Evolutionary conservation across 2,888 invertebrate species (phyloP).

Genomic region (Cantharis lateralis): DNA sequence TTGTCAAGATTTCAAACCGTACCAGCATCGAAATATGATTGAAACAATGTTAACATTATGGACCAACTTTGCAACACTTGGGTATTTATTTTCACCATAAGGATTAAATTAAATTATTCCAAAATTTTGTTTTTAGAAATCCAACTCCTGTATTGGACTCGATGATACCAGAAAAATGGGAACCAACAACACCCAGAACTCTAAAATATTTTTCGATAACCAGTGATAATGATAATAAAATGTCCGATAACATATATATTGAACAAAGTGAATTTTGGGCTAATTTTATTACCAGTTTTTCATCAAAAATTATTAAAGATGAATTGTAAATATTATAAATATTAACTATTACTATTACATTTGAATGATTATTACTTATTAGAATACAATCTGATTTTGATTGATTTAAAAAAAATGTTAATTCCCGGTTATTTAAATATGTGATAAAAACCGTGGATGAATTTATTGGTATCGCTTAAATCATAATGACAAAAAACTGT

Average conservation of each 20-base stretch:
- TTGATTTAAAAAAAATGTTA: too few species aligned
- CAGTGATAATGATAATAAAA: not conserved
- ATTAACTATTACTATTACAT: too few species aligned
- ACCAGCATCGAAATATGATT: conserved; percentile 64
- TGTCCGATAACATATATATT: not conserved
- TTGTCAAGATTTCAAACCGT: conserved; percentile 41
- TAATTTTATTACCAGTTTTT: not conserved
- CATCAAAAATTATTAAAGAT: not conserved
- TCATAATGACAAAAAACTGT: too few species aligned
- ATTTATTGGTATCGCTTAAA: too few species aligned
- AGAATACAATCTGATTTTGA: too few species aligned
- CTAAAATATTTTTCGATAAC: conserved; percentile 52
- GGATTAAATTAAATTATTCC: not conserved
- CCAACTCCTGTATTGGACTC: conserved; percentile 65
- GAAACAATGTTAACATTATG: conserved; percentile 68
- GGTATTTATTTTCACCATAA: conserved; percentile 58
- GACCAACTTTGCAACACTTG: conserved; percentile 76
- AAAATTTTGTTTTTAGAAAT: conserved; percentile 55
- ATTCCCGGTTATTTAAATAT: too few species aligned
- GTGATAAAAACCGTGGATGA: too few species aligned
- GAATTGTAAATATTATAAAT: not conserved
- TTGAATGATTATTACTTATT: too few species aligned
- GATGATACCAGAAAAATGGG: conserved; percentile 60
- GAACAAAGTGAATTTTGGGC: not conserved
- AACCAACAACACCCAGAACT: conserved; percentile 56